Evolutionary conservation across 2,797 vertebrate genomes (phyloP).

Genomic region (Hemibagrus guttatus): DNA sequence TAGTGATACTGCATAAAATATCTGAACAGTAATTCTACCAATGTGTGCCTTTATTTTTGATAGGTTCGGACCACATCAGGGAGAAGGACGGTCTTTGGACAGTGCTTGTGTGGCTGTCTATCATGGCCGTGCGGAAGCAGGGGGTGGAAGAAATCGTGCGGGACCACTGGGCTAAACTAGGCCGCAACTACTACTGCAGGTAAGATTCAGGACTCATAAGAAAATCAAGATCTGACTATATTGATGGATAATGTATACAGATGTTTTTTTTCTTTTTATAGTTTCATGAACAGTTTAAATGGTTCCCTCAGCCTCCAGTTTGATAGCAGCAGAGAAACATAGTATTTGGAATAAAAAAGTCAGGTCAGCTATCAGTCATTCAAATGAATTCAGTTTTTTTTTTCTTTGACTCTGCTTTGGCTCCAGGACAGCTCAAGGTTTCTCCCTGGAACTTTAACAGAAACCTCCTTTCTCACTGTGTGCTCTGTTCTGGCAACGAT

Average conservation of each 20-base stretch:
- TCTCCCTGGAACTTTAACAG: conserved; percentile 2
- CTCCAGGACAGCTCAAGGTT: conserved; percentile 5
- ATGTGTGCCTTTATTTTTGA: neutral
- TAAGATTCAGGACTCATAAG: conserved; percentile 52
- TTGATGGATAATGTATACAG: neutral
- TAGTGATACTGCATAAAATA: neutral
- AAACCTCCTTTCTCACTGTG: neutral
- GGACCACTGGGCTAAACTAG: conserved; percentile 95
- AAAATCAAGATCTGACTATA: neutral
- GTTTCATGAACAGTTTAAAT: neutral
- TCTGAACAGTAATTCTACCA: neutral
- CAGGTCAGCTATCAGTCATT: neutral
- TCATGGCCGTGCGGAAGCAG: conserved; percentile 89
- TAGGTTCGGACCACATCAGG: conserved; percentile 96
- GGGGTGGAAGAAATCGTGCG: conserved; percentile 90
- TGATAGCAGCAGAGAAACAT: neutral
- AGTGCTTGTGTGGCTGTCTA: conserved; percentile 94
- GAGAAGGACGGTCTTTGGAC: conserved; percentile 98
- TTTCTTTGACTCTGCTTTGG: conserved; percentile 2
- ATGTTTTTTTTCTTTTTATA: neutral
- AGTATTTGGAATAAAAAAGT: neutral
- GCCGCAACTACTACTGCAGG: conserved; percentile 97
- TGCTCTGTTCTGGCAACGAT: conserved; percentile 15
- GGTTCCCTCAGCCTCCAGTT: neutral
- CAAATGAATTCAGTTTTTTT: neutral